Conservation (phyloP, 1,140 invertebrate species). For the Gerris buenoi region DNA sequence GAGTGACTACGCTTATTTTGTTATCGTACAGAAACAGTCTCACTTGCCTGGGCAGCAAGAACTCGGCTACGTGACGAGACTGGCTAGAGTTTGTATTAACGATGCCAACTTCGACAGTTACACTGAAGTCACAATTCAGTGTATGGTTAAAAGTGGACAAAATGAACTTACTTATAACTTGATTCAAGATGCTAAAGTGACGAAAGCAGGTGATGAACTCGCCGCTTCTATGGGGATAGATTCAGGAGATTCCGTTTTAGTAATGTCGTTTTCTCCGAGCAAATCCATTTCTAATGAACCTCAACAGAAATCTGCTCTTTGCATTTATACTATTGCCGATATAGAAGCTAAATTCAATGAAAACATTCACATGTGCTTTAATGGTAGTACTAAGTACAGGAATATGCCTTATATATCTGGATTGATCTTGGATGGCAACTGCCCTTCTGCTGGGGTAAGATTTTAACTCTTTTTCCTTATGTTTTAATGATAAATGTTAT, state of each 20-base stretch:
- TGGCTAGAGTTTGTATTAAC: conserved; percentile 81
- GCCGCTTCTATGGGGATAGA: conserved; percentile 63
- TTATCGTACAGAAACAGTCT: conserved; percentile 84
- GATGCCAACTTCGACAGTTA: conserved; percentile 91
- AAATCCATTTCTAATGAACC: conserved; percentile 66
- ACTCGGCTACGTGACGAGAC: conserved; percentile 70
- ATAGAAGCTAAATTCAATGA: conserved; percentile 87
- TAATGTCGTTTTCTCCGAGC: conserved; percentile 71
- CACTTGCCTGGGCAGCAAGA: conserved; percentile 76
- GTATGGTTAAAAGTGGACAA: conserved; percentile 40
- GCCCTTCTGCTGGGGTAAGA: conserved; percentile 60
- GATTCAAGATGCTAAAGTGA: conserved; percentile 77
- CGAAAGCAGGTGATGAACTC: conserved; percentile 59
- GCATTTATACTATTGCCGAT: conserved; percentile 67
- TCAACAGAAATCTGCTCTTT: conserved; percentile 61
- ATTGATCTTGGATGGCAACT: conserved; percentile 74
- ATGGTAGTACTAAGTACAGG: conserved; percentile 75
- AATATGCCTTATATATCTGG: conserved; percentile 90
- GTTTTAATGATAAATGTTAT: no score
- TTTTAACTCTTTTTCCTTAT: no score
- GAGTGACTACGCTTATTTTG: conserved; percentile 86
- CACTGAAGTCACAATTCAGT: conserved; percentile 84
- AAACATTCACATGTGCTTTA: conserved; percentile 92
- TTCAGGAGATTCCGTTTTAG: conserved; percentile 57
- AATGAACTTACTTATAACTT: conserved; percentile 63